phyloP scores from a whole-genome alignment of 2,113 vertebrate species.

The Pangasianodon hypophthalmus region DNA sequence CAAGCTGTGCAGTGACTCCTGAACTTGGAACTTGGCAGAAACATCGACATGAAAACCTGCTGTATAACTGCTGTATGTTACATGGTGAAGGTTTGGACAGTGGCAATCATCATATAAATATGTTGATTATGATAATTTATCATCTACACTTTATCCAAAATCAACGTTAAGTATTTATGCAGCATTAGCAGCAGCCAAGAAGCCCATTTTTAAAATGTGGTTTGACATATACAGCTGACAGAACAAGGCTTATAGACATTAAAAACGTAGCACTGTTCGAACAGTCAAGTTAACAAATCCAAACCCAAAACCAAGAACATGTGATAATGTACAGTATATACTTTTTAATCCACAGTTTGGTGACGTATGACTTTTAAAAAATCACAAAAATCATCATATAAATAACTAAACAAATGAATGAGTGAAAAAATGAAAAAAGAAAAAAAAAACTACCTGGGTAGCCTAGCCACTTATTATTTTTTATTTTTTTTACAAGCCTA shows the following conservation, averaged over 20 bases:
- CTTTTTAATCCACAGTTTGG: no score
- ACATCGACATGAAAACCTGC: background rate
- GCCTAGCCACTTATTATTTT: background rate
- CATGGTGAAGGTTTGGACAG: background rate
- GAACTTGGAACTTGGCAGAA: background rate
- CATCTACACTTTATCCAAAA: background rate
- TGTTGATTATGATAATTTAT: background rate
- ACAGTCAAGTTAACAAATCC: background rate
- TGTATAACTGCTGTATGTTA: background rate
- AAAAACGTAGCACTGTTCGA: no score
- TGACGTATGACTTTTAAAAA: background rate
- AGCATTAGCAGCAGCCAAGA: no score
- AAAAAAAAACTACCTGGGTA: background rate
- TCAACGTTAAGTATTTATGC: no score
- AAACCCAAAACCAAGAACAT: background rate
- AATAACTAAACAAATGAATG: background rate
- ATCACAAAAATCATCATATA: background rate
- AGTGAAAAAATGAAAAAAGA: background rate
- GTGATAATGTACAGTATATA: no score
- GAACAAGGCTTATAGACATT: background rate
- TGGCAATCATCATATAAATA: background rate
- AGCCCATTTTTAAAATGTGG: no score
- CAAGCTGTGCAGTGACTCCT: background rate
- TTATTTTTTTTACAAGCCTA: background rate
- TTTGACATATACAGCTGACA: background rate